Evolutionary conservation across 2,888 invertebrate species (phyloP).

Genomic region (Euzetes globulus): DNA sequence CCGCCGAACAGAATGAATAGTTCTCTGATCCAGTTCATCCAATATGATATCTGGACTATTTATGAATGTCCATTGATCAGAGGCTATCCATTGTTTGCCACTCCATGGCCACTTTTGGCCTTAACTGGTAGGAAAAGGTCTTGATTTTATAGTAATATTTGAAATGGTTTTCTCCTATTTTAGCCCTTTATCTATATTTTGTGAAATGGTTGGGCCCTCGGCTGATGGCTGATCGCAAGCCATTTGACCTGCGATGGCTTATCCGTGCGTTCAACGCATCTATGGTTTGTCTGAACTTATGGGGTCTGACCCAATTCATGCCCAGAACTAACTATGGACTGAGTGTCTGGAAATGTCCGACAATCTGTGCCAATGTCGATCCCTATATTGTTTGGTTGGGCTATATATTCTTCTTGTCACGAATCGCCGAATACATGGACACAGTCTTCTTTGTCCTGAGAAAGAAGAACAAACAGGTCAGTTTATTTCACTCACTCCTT

Average conservation of each 20-base stretch:
- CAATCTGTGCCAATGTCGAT: not conserved
- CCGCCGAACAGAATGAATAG: too few species aligned
- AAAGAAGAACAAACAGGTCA: constrained; percentile 25
- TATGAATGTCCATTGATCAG: not conserved
- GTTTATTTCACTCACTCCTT: not conserved
- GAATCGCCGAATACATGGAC: constrained; percentile 28
- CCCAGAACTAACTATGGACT: not conserved
- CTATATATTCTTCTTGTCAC: constrained; percentile 12
- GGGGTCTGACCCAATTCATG: constrained; percentile 10
- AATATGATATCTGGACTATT: not conserved
- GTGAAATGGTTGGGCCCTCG: constrained; percentile 29
- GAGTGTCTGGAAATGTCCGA: constrained; percentile 3
- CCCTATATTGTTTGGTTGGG: not conserved
- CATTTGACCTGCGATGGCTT: constrained; percentile 26
- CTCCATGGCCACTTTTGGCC: constrained; percentile 7
- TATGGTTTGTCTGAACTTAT: constrained; percentile 30
- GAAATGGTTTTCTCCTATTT: not conserved
- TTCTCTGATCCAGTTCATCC: not conserved
- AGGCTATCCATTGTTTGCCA: constrained; percentile 11
- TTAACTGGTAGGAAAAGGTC: not conserved
- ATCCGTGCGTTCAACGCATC: constrained; percentile 28
- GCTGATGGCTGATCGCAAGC: constrained; percentile 28
- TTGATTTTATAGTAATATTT: not conserved
- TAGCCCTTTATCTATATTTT: constrained; percentile 26
- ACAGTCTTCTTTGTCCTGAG: constrained; percentile 28